A percentile compares a stretch with the other conserved stretches of the same genome.
These are phyloP conservation scores for Datnioides undecimradiatus DNA, from an alignment of 2,113 vertebrate species.

Conservation along the genomic window DNA sequence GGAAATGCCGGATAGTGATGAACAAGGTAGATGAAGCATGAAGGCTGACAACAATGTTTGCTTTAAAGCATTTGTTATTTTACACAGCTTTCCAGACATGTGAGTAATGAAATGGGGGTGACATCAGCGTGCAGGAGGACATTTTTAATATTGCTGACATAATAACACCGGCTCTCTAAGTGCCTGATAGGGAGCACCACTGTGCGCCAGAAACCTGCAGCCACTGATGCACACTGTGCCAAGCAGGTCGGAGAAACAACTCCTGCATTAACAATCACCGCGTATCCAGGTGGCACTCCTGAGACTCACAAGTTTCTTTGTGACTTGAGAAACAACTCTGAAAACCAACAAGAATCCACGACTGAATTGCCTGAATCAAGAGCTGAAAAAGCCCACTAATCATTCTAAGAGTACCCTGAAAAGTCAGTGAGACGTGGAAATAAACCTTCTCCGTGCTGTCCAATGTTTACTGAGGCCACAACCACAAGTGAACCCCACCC, in stretches of 20 bases:
- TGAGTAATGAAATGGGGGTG: neutral
- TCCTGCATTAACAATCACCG: slow-evolving; percentile 20
- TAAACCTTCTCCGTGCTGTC: slow-evolving; percentile 2
- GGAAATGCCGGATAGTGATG: slow-evolving; percentile 12
- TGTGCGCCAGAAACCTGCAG: slow-evolving; percentile 1
- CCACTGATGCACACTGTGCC: neutral
- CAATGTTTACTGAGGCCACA: slow-evolving; percentile 16
- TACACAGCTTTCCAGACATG: neutral
- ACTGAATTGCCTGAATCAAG: neutral
- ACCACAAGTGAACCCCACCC: slow-evolving; percentile 26
- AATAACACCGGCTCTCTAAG: slow-evolving; percentile 2
- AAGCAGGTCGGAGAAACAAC: slow-evolving; percentile 9
- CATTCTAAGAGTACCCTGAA: neutral
- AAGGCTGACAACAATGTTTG: slow-evolving; percentile 34
- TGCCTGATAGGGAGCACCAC: slow-evolving; percentile 5
- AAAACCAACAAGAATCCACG: neutral
- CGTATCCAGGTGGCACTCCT: slow-evolving; percentile 2
- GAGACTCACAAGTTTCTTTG: slow-evolving; percentile 9
- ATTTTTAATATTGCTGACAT: neutral
- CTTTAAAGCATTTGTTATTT: slow-evolving; percentile 11
- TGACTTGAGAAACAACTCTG: neutral
- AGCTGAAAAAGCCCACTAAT: slow-evolving; percentile 14
- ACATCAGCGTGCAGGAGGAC: neutral
- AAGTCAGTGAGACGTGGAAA: neutral
- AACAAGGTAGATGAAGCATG: slow-evolving; percentile 36